Percentiles rank a stretch among this genome's conserved stretches.
These are phyloP conservation scores for Tupiocoris notatus DNA, from an alignment of 2,888 invertebrate genomes.

Conservation along the genomic window DNA sequence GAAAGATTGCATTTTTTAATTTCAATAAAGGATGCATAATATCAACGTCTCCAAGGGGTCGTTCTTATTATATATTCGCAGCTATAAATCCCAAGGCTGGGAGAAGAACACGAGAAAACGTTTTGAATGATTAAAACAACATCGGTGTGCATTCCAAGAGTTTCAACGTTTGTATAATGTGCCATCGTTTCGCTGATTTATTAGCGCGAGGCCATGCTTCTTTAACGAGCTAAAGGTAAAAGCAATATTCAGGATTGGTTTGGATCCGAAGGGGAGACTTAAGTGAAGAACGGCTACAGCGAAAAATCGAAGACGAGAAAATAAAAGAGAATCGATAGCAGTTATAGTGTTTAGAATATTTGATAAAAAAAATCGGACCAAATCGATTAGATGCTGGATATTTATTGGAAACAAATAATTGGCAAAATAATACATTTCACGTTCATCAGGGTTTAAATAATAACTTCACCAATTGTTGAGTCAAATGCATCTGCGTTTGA, in stretches of 20 bases:
- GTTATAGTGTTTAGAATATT: no score
- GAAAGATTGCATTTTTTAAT: not conserved
- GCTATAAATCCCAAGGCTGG: slow-evolving; percentile 9
- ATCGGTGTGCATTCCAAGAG: not conserved
- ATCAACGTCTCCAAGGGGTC: slow-evolving; percentile 3
- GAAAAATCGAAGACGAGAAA: no score
- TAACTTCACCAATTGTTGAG: no score
- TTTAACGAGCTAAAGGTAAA: not conserved
- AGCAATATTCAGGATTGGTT: not conserved
- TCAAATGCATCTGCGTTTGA: no score
- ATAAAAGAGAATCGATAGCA: no score
- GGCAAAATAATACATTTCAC: no score
- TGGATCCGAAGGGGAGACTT: no score
- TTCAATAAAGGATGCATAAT: slow-evolving; percentile 23
- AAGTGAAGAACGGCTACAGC: no score
- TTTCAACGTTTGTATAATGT: not conserved
- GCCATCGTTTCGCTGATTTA: not conserved
- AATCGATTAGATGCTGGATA: no score
- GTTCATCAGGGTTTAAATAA: no score
- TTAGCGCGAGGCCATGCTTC: not conserved
- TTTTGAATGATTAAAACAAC: not conserved
- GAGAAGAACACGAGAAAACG: not conserved
- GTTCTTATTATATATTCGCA: slow-evolving; percentile 14
- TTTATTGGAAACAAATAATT: no score
- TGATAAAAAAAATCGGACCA: no score